phyloP scores from a whole-genome alignment of 2,888 invertebrate genomes.

The Phorcus lineatus region DNA sequence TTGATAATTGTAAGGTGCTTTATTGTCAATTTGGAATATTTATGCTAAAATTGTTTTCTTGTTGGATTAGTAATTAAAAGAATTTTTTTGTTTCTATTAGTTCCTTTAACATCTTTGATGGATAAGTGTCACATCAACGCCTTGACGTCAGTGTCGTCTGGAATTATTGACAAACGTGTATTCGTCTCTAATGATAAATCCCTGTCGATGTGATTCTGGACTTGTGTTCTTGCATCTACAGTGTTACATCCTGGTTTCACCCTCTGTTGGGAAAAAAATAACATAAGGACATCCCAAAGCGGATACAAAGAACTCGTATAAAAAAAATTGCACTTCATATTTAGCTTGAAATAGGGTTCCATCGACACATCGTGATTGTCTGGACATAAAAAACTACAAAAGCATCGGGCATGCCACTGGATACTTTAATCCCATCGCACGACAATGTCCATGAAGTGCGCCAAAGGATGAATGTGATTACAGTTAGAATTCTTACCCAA shows the following conservation, averaged over 20 bases:
- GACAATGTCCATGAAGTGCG: slow-evolving; percentile 5
- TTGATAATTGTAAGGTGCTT: too few relatives aligned
- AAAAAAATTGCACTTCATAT: not conserved
- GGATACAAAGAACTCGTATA: not conserved
- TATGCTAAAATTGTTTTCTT: too few relatives aligned
- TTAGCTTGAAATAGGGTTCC: not conserved
- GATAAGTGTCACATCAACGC: too few relatives aligned
- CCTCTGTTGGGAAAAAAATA: not conserved
- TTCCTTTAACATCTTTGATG: too few relatives aligned
- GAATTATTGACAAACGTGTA: too few relatives aligned
- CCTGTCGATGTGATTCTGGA: too few relatives aligned
- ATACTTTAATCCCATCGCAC: slow-evolving; percentile 15
- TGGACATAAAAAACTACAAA: not conserved
- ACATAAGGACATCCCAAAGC: not conserved
- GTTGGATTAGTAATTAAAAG: too few relatives aligned
- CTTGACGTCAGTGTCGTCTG: too few relatives aligned
- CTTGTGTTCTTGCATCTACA: too few relatives aligned
- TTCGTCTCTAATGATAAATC: too few relatives aligned
- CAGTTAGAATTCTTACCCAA: slow-evolving; percentile 26
- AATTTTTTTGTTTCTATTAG: too few relatives aligned
- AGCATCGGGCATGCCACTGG: slow-evolving; percentile 20
- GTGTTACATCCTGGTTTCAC: slow-evolving; percentile 25
- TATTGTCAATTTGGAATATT: too few relatives aligned
- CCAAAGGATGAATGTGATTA: slow-evolving; percentile 30
- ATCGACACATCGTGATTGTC: not conserved